Evolutionary conservation across 2,888 invertebrate genomes (phyloP).

Genomic region (Atherix ibis): DNA sequence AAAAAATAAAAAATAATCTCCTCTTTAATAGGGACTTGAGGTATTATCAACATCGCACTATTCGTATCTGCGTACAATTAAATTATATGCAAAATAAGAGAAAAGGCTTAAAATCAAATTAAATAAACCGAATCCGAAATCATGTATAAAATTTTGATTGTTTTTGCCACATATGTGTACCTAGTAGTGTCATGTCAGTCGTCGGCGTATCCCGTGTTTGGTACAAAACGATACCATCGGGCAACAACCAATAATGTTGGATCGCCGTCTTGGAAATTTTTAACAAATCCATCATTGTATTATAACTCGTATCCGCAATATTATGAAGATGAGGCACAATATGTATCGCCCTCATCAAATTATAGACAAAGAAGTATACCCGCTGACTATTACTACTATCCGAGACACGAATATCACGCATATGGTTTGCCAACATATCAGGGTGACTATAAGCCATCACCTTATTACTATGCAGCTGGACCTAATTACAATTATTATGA

Average conservation of each 20-base stretch:
- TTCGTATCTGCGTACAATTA: too few relatives aligned
- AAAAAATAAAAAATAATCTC: too few relatives aligned
- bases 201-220: constrained; percentile 14
- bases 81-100: too few relatives aligned
- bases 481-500: constrained; percentile 32
- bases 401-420: constrained; percentile 14
- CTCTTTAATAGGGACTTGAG: too few relatives aligned
- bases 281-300: constrained; percentile 7
- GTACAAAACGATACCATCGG: constrained; percentile 15
- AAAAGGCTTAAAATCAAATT: too few relatives aligned
- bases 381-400: constrained; percentile 15
- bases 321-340: constrained; percentile 9
- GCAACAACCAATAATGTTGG: constrained; percentile 9
- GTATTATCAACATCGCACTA: too few relatives aligned
- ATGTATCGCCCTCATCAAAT: constrained; percentile 3
- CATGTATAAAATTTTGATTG: too few relatives aligned
- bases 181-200: constrained; percentile 7
- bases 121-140: too few relatives aligned
- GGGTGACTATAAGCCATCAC: constrained; percentile 20
- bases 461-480: constrained; percentile 34
- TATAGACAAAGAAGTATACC: constrained; percentile 10
- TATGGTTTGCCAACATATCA: constrained; percentile 18
- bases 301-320: constrained; percentile 8
- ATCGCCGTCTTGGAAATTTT: constrained; percentile 6
- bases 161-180: too few relatives aligned